Conservation (phyloP, 2,797 vertebrate genomes). For the Notolepis coatsorum region DNA sequence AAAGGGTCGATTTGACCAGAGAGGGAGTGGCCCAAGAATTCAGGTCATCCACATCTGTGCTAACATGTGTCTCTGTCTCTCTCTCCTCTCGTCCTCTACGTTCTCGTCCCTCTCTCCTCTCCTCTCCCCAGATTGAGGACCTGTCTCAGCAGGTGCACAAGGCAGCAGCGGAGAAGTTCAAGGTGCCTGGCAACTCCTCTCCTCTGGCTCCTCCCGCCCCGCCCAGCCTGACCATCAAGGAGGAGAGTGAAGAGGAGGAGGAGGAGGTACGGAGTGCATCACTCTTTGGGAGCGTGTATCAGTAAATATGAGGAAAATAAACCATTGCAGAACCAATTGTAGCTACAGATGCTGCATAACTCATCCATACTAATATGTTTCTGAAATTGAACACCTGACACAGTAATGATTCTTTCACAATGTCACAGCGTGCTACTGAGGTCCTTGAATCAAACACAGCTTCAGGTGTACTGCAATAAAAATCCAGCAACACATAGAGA, state of each 20-base stretch:
- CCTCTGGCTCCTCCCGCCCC: constrained; percentile 85
- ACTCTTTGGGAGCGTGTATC: no score
- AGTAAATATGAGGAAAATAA: no score
- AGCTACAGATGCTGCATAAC: no score
- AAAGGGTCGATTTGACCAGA: no score
- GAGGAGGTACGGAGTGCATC: constrained; percentile 88
- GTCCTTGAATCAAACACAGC: no score
- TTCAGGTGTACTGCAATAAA: no score
- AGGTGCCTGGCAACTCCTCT: constrained; percentile 91
- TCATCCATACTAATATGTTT: not conserved
- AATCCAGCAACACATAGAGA: no score
- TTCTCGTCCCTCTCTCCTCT: not conserved
- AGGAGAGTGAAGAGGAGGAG: constrained; percentile 93
- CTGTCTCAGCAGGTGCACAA: constrained; percentile 98
- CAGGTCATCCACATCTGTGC: no score
- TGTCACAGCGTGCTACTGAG: no score
- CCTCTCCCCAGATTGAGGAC: constrained; percentile 89
- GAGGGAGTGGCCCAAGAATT: no score
- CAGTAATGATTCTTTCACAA: not conserved
- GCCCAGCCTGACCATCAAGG: constrained; percentile 88
- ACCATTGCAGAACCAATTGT: no score
- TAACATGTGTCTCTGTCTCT: no score
- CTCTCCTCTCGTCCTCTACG: not conserved
- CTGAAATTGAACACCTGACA: not conserved
- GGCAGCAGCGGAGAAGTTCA: constrained; percentile 97